Conservation (phyloP, 1,140 invertebrate species). For the Euura saliciscinereae region DNA sequence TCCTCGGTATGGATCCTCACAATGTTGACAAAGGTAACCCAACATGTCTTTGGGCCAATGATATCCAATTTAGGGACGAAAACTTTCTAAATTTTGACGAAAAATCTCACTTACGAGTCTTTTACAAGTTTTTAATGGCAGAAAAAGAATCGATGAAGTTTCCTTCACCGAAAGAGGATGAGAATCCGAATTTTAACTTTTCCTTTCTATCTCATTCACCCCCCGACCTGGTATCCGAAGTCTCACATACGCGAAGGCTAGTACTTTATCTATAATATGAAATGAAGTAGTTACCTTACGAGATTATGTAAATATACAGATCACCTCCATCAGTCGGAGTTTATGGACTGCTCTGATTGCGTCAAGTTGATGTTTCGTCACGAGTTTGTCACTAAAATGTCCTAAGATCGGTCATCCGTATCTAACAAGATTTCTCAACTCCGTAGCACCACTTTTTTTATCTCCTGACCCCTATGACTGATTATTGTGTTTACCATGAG, state of each 20-base stretch:
- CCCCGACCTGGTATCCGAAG: not conserved
- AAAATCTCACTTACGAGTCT: too few relatives aligned
- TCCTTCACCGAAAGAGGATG: too few relatives aligned
- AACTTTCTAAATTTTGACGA: too few relatives aligned
- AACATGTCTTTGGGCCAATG: too few relatives aligned
- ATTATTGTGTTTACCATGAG: not conserved
- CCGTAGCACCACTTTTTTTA: not conserved
- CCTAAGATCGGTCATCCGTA: not conserved
- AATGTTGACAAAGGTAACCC: too few relatives aligned
- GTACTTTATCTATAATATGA: too few relatives aligned
- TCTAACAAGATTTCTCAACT: not conserved
- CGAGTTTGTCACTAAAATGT: not conserved
- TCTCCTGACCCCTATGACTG: not conserved
- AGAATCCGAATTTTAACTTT: not conserved
- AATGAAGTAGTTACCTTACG: too few relatives aligned
- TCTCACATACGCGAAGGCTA: not conserved
- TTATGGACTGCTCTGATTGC: not conserved
- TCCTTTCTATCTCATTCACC: not conserved
- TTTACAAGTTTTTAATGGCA: too few relatives aligned
- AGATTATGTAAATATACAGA: not conserved
- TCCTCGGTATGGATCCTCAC: too few relatives aligned
- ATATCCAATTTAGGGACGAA: too few relatives aligned
- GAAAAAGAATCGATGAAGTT: too few relatives aligned
- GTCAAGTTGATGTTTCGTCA: not conserved
- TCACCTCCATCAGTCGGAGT: not conserved